Evolutionary conservation across 2,888 invertebrate species (phyloP), one percentile per base, ranked within the genome.

Genomic region (Acanthosepion pharaonis): DNA sequence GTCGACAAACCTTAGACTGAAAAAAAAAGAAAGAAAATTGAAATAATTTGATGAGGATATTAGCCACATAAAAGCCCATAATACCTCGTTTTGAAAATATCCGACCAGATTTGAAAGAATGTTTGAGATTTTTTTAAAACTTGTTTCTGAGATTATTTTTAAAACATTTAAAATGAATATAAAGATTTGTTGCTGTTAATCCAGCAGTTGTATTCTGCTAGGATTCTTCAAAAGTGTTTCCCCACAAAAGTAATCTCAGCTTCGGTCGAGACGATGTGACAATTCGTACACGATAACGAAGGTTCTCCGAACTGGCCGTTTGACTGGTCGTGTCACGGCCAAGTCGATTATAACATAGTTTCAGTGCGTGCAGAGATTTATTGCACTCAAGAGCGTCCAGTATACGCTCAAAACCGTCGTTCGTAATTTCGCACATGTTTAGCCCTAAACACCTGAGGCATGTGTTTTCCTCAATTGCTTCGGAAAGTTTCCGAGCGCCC

Each of bases 341-440:
- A 0, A 97, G 96, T 91, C 97, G 95, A 95, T 97, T 97, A 95
- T 97, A 97, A 95, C 97, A 97, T 33, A 97, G 95, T 95, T 97
- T 97, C 93, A 97, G 95, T 53, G 96, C 95, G 25, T 96, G 96
- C 94, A 97, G 94, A 11, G 97, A 96, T 8, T 96, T 95, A 95
- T 97, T 97, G 94, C 96, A 96, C 94, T 96, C 96, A 51, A 97
- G 95, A 91, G 97, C 96, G 55, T 97, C 97, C 91, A 97, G 95
- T 48, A 97, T 95, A 91, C 96, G 96, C 1, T 96, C 95, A 95
- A 97, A 97, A 23, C 97, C 97, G 94, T 96, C 96, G 95, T 97
- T 97, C 92, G 97, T 97, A 53, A 97, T 95, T 15, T 96, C 96
- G 95, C 97, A 97, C 97, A 97, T 97, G 95, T 97, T 97, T n/a